Conservation (phyloP, 2,797 vertebrate genomes). For the Parambassis ranga region DNA sequence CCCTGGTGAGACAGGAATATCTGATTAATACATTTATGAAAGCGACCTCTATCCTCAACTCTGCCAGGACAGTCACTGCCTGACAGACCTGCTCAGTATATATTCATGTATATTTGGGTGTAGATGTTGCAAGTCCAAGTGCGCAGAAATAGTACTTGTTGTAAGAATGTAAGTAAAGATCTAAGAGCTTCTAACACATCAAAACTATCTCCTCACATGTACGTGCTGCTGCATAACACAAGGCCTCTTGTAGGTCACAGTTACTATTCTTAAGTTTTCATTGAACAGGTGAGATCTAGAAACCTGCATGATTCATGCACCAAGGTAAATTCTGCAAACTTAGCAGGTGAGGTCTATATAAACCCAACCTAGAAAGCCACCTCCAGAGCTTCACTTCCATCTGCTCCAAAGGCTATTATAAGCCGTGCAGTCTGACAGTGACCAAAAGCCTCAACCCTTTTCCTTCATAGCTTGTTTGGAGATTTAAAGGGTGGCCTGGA, state of each 20-base stretch:
- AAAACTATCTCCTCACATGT: too few species aligned
- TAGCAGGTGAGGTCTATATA: constrained; percentile 18
- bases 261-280: not conserved
- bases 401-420: constrained; percentile 27
- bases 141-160: too few species aligned
- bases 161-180: too few species aligned
- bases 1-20: not conserved
- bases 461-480: constrained; percentile 28
- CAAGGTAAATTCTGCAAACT: constrained; percentile 11
- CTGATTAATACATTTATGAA: too few species aligned
- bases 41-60: too few species aligned
- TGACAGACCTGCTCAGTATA: too few species aligned
- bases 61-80: too few species aligned
- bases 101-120: not conserved
- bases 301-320: constrained; percentile 1
- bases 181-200: too few species aligned
- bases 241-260: not conserved
- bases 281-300: constrained; percentile 15
- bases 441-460: constrained; percentile 37
- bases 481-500: constrained; percentile 18
- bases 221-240: not conserved
- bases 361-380: constrained; percentile 36
- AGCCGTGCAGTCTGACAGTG: constrained; percentile 23
- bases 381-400: constrained; percentile 8
- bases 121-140: not conserved